phyloP scores from a whole-genome alignment of 2,113 vertebrate genomes.

The Pseudopodoces humilis region DNA sequence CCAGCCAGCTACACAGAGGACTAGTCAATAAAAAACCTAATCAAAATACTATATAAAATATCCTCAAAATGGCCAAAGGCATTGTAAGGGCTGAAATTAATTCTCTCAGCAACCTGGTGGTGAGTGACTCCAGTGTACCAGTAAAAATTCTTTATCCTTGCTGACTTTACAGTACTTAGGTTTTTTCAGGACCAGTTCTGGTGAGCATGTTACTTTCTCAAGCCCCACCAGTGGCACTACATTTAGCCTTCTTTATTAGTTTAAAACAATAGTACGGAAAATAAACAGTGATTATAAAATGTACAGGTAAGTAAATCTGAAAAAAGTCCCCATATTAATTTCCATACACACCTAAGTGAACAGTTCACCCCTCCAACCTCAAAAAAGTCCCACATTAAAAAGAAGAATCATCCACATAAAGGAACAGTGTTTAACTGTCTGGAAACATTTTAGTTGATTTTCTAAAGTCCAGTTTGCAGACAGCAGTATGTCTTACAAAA shows the following conservation, averaged over 20 bases:
- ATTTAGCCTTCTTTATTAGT: neutral
- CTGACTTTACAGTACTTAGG: neutral
- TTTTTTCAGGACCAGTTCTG: neutral
- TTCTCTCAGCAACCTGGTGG: neutral
- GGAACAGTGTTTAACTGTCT: neutral
- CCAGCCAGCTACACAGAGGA: neutral
- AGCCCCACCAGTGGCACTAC: neutral
- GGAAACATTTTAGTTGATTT: neutral
- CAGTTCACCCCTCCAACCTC: rapidly evolving
- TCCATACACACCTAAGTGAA: neutral
- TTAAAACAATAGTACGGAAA: neutral
- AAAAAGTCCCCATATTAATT: neutral
- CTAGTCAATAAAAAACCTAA: neutral
- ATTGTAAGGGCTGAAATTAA: neutral
- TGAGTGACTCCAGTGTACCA: neutral
- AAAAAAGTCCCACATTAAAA: neutral
- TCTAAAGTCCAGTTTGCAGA: neutral
- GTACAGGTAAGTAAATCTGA: neutral
- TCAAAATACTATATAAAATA: neutral
- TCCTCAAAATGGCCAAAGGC: neutral
- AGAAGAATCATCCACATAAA: neutral
- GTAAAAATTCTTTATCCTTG: neutral
- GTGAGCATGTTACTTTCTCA: neutral
- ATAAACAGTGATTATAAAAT: neutral
- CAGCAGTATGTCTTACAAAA: neutral